Evolutionary conservation across 92 coral and sea anemone genomes (phyloP), one percentile per base, ranked within the genome.

Genomic region (Diadumene lineata): DNA sequence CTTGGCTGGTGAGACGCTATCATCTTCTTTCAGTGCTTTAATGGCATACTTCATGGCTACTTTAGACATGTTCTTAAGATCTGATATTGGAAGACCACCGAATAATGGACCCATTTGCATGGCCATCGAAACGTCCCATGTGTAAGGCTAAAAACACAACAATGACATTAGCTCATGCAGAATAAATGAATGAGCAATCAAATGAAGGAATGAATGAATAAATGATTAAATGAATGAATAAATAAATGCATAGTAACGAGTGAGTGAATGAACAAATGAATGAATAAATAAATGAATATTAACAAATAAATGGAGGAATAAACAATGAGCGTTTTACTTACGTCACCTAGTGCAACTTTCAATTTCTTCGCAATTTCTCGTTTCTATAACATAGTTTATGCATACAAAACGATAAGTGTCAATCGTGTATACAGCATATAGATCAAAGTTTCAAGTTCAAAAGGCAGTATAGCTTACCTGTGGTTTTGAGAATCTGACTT

Each of bases 11-110:
- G 92, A 73, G 7, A 90, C 60, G 21, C 82, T 70, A n/a, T 62
- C 84, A 43, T 80, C 90, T n/a, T 64, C 73, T 57, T 80, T 84
- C 65, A 90, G 51, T 38, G 82, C 34, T 31, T 80, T 84, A 44
- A 90, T 57, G 2, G 91, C 92, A 27, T 73, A 82, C 55, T 46
- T 67, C 34, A 88, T 73, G 48, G 79, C 85, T 53, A 29, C 57
- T 30, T 82, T 80, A 65, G 72, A 67, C 79, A 90, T 61, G 60
- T 55, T 63, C 50, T 72, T 38, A 33, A 90, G 83, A 68, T 80
- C 90, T 64, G 84, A 24, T 3, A 83, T 57, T 8, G 89, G 83
- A 18, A 90, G 89, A 0, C 90, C 92, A 64, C 85, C 82, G 68
- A 87, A 34, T 32, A 90, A 46, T 0, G 89, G 85, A 1, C 92